Evolutionary conservation across 92 coral and sea anemone genomes (phyloP).

Genomic region (Scolanthus callimorphus): DNA sequence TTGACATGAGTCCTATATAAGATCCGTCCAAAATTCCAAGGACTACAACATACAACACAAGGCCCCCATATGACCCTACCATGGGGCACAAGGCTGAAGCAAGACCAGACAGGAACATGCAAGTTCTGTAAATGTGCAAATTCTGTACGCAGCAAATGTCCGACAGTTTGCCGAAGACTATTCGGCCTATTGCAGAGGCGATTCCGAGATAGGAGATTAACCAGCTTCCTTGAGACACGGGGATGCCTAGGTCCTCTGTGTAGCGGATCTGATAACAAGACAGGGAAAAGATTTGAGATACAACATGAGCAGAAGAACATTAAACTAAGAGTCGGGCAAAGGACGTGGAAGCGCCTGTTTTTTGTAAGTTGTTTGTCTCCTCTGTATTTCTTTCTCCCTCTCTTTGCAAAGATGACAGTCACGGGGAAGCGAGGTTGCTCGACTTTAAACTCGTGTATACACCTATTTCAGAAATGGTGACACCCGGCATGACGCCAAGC

Average conservation of each 20-base stretch:
- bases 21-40: slow-evolving; percentile 93
- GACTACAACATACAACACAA: slow-evolving; percentile 66
- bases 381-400: too few species aligned
- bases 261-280: slow-evolving; percentile 51
- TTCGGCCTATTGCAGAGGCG: slow-evolving; percentile 89
- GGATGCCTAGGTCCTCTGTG: slow-evolving; percentile 84
- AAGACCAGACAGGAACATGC: slow-evolving; percentile 73
- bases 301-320: not conserved
- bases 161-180: slow-evolving; percentile 82
- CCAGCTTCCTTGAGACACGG: slow-evolving; percentile 81
- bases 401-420: too few species aligned
- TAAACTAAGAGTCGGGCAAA: not conserved
- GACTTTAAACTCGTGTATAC: too few species aligned
- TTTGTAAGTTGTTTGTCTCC: too few species aligned
- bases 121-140: slow-evolving; percentile 69
- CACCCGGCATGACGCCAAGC: too few species aligned
- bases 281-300: not conserved
- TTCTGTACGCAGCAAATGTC: slow-evolving; percentile 74
- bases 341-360: not conserved
- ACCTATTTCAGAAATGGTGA: too few species aligned
- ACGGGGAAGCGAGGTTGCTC: too few species aligned
- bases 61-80: slow-evolving; percentile 63
- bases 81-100: slow-evolving; percentile 74
- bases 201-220: slow-evolving; percentile 92
- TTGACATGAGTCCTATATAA: slow-evolving; percentile 87